phyloP scores from a whole-genome alignment of 2,888 invertebrate genomes.

The Eretmocerus hayati region DNA sequence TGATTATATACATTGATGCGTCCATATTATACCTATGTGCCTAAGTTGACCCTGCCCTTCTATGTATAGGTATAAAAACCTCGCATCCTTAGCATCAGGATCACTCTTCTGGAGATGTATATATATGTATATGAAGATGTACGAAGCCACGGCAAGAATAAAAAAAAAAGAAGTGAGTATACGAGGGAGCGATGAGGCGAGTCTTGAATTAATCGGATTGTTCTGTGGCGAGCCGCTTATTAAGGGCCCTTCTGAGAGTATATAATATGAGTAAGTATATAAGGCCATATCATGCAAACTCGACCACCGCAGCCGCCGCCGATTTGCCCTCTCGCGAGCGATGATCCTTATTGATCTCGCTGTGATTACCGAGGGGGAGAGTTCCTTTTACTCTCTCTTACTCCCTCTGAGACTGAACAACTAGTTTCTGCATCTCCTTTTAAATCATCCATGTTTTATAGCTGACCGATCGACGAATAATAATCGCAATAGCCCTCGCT shows the following conservation, averaged over 20 bases:
- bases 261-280: constrained; percentile 6
- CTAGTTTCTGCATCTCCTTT: constrained; percentile 29
- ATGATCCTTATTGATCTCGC: constrained; percentile 28
- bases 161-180: neutral
- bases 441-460: constrained; percentile 25
- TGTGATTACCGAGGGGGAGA: constrained; percentile 29
- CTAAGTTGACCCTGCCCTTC: too few relatives aligned
- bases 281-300: constrained; percentile 33
- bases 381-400: too few relatives aligned
- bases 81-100: too few relatives aligned
- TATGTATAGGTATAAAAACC: too few relatives aligned
- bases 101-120: too few relatives aligned
- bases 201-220: constrained; percentile 45
- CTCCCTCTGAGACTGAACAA: too few relatives aligned
- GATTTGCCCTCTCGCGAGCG: constrained; percentile 11
- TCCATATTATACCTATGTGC: constrained; percentile 35
- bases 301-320: too few relatives aligned
- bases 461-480: constrained; percentile 22
- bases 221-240: constrained; percentile 43
- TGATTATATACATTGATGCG: constrained; percentile 38
- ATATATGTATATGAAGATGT: too few relatives aligned
- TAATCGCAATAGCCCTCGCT: constrained; percentile 4
- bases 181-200: constrained; percentile 29
- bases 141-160: neutral
- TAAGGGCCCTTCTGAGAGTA: constrained; percentile 29